Evolutionary conservation across 2,113 vertebrate species (phyloP).

Genomic region (Semicossyphus pulcher): DNA sequence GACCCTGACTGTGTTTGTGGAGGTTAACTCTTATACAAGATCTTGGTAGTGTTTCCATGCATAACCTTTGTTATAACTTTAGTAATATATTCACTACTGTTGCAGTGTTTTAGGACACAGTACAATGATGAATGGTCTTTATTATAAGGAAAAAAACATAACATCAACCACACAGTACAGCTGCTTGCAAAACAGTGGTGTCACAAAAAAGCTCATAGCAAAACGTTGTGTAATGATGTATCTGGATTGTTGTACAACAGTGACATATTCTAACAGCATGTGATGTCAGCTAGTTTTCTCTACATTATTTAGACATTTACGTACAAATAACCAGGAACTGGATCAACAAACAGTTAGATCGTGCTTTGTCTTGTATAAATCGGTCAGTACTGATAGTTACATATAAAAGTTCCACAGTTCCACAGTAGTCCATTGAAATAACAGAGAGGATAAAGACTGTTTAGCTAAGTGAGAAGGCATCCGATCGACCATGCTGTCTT

Average conservation of each 20-base stretch:
- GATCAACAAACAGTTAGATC: background rate
- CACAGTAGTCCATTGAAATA: background rate
- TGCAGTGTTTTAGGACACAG: background rate
- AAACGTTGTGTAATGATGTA: background rate
- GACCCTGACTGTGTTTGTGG: background rate
- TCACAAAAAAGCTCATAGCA: constrained; percentile 11
- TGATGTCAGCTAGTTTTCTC: background rate
- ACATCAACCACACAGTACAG: constrained; percentile 12
- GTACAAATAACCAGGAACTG: background rate
- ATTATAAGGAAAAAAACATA: constrained; percentile 22
- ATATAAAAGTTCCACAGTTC: background rate
- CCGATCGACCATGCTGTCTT: background rate
- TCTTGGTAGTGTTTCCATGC: too few species aligned
- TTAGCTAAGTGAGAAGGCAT: background rate
- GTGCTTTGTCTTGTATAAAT: background rate
- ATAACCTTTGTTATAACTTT: too few species aligned
- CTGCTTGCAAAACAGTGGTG: constrained; percentile 21
- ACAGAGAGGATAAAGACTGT: background rate
- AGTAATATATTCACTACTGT: background rate
- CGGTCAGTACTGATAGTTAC: background rate
- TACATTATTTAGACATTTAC: background rate
- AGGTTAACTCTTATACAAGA: too few species aligned
- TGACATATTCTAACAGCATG: background rate
- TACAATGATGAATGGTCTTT: constrained; percentile 43
- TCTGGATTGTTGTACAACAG: constrained; percentile 21